Conservation (phyloP, 2,797 vertebrate genomes). For the Euphonia xanthogaster region DNA sequence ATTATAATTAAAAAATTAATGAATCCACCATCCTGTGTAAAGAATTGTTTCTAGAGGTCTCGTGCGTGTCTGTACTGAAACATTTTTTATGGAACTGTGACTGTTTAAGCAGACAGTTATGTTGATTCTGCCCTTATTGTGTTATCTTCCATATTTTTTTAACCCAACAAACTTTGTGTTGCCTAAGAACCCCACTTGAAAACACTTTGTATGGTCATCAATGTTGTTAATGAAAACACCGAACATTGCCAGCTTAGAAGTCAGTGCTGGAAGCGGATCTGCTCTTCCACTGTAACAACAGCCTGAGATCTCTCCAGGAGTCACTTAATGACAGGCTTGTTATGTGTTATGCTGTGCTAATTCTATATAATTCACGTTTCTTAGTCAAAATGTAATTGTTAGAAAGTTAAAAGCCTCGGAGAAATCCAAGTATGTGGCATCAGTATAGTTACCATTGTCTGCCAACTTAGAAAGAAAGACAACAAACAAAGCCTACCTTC, state of each 20-base stretch:
- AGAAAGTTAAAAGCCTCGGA: constrained; percentile 2
- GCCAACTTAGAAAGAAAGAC: constrained; percentile 7
- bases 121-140: not conserved
- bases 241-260: not conserved
- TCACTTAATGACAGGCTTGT: not conserved
- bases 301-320: not conserved
- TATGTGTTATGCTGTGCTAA: not conserved
- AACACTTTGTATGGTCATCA: not conserved
- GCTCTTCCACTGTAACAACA: not conserved
- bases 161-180: not conserved
- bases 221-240: not conserved
- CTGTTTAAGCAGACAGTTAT: not conserved
- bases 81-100: not conserved
- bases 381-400: not conserved
- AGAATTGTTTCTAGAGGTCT: not conserved
- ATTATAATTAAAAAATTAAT: not conserved
- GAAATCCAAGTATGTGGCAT: constrained; percentile 32
- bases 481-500: constrained; percentile 4
- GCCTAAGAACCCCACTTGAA: not conserved
- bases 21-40: not conserved
- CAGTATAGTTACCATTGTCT: not conserved
- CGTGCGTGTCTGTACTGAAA: fast-evolving
- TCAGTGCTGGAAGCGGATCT: not conserved
- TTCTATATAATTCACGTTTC: not conserved
- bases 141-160: not conserved